phyloP scores from a whole-genome alignment of 2,888 invertebrate species.

The Resseliella maxima region DNA sequence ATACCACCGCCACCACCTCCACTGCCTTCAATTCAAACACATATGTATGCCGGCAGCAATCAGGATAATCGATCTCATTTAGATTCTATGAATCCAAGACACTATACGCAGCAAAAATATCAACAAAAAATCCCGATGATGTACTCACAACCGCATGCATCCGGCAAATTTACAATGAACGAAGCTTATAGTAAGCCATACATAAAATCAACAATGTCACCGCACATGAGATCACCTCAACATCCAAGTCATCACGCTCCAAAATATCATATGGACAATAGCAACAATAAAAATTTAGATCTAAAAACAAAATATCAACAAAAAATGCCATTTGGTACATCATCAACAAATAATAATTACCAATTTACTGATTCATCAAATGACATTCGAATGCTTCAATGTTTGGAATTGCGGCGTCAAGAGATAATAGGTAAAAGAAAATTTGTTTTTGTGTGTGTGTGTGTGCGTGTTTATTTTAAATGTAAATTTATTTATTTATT shows the following conservation, averaged over 20 bases:
- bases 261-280: slow-evolving; percentile 59
- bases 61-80: slow-evolving; percentile 54
- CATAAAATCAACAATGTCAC: slow-evolving; percentile 45
- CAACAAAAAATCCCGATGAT: slow-evolving; percentile 33
- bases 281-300: slow-evolving; percentile 58
- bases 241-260: slow-evolving; percentile 56
- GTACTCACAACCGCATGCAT: slow-evolving; percentile 22
- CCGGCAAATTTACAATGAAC: slow-evolving; percentile 33
- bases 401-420: slow-evolving; percentile 58
- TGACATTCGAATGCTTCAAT: slow-evolving; percentile 50
- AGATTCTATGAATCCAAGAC: slow-evolving; percentile 55
- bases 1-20: slow-evolving; percentile 55
- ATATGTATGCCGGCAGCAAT: slow-evolving; percentile 51
- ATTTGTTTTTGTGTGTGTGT: too few species aligned
- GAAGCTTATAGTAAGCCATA: slow-evolving; percentile 40
- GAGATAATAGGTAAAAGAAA: slow-evolving; percentile 56
- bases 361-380: slow-evolving; percentile 51
- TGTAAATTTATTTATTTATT: background rate
- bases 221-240: slow-evolving; percentile 56
- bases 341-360: slow-evolving; percentile 26
- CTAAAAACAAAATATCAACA: slow-evolving; percentile 58
- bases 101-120: slow-evolving; percentile 46
- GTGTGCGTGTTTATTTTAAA: too few species aligned
- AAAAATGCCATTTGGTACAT: slow-evolving; percentile 24
- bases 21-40: slow-evolving; percentile 45